These are phyloP conservation scores for Platycnemis pennipes DNA, from an alignment of 2,888 invertebrate species.

Conservation along the genomic window DNA sequence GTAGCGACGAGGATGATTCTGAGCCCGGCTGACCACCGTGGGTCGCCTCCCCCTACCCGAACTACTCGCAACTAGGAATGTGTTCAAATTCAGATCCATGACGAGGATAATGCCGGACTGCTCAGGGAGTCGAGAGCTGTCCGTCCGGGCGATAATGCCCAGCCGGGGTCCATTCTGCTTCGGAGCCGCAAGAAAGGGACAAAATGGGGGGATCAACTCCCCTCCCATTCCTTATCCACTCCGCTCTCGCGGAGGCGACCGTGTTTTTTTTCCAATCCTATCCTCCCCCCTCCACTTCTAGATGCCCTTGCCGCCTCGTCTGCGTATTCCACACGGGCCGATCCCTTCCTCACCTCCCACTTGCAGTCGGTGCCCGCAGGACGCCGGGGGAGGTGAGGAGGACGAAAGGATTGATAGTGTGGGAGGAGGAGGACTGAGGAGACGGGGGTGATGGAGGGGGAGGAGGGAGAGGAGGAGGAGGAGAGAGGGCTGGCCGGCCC, in stretches of 20 bases:
- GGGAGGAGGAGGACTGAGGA: background rate
- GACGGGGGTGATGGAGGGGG: slow-evolving; percentile 5
- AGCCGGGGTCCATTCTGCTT: too few species aligned
- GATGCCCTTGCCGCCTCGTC: background rate
- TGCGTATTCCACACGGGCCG: background rate
- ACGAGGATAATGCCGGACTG: too few species aligned
- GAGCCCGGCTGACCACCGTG: too few species aligned
- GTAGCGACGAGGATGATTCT: too few species aligned
- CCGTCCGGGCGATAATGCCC: too few species aligned
- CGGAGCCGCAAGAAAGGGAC: too few species aligned
- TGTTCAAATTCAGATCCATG: too few species aligned
- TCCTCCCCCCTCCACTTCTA: slow-evolving; percentile 53
- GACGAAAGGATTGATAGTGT: background rate
- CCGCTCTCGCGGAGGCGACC: background rate
- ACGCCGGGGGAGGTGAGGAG: background rate
- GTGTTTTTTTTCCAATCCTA: slow-evolving; percentile 40
- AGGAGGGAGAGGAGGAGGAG: slow-evolving; percentile 39
- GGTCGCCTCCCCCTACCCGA: too few species aligned
- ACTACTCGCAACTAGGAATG: too few species aligned
- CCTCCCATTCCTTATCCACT: slow-evolving; percentile 71
- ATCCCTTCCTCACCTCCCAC: too few species aligned
- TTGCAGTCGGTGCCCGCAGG: background rate
- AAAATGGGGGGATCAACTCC: slow-evolving; percentile 74
- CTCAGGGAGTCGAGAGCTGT: too few species aligned
- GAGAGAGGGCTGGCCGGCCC: slow-evolving; percentile 41